Conservation (phyloP, 2,888 invertebrate species). For the Escarpia spicata region DNA sequence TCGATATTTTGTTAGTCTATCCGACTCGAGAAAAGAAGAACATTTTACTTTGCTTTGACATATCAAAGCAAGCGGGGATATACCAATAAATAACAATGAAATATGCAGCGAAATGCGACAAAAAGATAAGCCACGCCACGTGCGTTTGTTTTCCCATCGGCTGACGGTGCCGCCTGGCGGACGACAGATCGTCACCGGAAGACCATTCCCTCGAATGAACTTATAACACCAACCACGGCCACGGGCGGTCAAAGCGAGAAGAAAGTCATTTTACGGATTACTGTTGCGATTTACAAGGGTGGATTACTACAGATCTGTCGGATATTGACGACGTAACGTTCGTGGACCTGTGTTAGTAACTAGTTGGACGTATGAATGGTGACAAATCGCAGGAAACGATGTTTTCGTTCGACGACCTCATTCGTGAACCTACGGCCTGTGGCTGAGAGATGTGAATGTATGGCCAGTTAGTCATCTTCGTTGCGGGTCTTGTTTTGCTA, state of each 20-base stretch:
- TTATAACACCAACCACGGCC: constrained; percentile 13
- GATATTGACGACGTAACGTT: neutral
- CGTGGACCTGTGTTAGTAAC: neutral
- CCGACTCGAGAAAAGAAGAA: neutral
- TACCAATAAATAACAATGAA: neutral
- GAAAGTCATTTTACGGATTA: neutral
- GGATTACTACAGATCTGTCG: neutral
- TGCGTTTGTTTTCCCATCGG: constrained; percentile 9
- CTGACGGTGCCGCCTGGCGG: neutral
- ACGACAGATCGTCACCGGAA: neutral
- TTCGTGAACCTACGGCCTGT: constrained; percentile 16
- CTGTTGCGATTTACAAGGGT: neutral
- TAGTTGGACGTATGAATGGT: neutral
- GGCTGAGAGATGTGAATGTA: constrained; percentile 16
- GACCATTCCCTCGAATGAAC: constrained; percentile 11
- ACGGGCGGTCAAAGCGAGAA: constrained; percentile 11
- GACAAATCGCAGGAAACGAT: neutral
- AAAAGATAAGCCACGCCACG: neutral
- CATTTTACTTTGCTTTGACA: neutral
- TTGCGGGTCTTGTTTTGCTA: neutral
- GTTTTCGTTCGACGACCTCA: constrained; percentile 16
- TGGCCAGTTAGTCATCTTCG: constrained; percentile 16
- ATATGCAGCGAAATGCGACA: neutral
- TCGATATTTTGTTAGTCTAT: too few species aligned
- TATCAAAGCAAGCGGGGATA: neutral